Evolutionary conservation across 2,888 invertebrate species (phyloP).

Genomic region (Monoplex corrugatus): DNA sequence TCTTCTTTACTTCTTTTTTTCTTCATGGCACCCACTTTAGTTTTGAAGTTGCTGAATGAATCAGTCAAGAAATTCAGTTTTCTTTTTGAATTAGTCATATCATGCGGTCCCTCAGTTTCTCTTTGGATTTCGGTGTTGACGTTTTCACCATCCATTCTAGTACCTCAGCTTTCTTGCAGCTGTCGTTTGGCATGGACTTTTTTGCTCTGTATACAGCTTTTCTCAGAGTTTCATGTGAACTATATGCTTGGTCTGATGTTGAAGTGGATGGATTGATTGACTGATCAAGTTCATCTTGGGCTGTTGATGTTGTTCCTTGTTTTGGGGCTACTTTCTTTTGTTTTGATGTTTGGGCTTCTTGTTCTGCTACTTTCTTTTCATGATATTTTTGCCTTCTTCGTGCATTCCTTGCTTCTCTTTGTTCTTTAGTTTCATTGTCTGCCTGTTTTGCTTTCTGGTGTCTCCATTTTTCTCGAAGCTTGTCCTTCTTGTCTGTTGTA

Average conservation of each 20-base stretch:
- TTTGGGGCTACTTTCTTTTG: background rate
- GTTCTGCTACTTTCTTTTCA: background rate
- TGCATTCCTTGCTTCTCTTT: background rate
- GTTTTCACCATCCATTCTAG: background rate
- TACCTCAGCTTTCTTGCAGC: background rate
- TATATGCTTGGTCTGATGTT: background rate
- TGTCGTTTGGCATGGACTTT: background rate
- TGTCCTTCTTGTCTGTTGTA: background rate
- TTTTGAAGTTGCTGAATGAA: background rate
- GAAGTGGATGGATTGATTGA: background rate
- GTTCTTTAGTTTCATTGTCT: background rate
- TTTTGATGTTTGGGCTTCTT: background rate
- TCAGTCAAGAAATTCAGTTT: background rate
- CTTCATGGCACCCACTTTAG: background rate
- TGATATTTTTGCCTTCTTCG: background rate
- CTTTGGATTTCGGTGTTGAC: background rate
- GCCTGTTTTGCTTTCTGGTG: background rate
- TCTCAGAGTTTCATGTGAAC: background rate
- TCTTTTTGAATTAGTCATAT: conserved; percentile 1
- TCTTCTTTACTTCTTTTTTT: conserved; percentile 14
- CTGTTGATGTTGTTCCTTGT: background rate
- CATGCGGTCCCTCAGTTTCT: conserved; percentile 19
- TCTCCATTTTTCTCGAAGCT: background rate
- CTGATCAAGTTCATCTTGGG: background rate
- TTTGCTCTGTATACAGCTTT: conserved; percentile 28